phyloP scores from a whole-genome alignment of 2,797 vertebrate genomes.

The Pachyuromys duprasi region DNA sequence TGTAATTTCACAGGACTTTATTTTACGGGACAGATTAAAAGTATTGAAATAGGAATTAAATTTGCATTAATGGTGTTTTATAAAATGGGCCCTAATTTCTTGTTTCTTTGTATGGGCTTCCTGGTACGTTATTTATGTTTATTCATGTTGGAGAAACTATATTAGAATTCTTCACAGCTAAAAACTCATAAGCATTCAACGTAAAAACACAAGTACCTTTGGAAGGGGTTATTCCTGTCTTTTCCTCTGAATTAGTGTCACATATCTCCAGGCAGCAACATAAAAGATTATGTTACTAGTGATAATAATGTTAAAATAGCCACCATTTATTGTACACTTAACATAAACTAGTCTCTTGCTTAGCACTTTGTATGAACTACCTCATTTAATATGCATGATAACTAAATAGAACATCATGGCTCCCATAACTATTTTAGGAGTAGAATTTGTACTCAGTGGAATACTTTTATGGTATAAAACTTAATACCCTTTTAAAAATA shows the following conservation, averaged over 20 bases:
- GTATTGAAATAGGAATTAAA: neutral
- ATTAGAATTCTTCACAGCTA: constrained; percentile 1
- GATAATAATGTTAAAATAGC: constrained; percentile 62
- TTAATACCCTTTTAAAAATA: constrained; percentile 40
- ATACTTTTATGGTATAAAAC: neutral
- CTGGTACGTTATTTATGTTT: neutral
- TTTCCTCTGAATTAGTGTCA: constrained; percentile 30
- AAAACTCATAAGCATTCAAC: constrained; percentile 15
- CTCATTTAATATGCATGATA: constrained; percentile 35
- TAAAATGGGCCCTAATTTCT: constrained; percentile 19
- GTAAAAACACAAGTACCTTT: constrained; percentile 39
- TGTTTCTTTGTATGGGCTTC: neutral
- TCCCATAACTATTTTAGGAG: constrained; percentile 1
- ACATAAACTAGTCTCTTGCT: constrained; percentile 15
- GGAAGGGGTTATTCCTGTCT: constrained; percentile 32
- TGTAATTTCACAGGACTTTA: neutral
- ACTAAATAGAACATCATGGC: constrained; percentile 57
- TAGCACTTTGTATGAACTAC: neutral
- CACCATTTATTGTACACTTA: constrained; percentile 47
- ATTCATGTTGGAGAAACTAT: constrained; percentile 2
- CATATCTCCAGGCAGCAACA: neutral
- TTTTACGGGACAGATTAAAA: neutral
- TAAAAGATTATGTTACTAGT: constrained; percentile 51
- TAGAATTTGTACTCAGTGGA: constrained; percentile 35
- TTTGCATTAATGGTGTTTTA: neutral